Evolutionary conservation across 2,113 vertebrate genomes (phyloP).

Genomic region (Terrapene triunguis): DNA sequence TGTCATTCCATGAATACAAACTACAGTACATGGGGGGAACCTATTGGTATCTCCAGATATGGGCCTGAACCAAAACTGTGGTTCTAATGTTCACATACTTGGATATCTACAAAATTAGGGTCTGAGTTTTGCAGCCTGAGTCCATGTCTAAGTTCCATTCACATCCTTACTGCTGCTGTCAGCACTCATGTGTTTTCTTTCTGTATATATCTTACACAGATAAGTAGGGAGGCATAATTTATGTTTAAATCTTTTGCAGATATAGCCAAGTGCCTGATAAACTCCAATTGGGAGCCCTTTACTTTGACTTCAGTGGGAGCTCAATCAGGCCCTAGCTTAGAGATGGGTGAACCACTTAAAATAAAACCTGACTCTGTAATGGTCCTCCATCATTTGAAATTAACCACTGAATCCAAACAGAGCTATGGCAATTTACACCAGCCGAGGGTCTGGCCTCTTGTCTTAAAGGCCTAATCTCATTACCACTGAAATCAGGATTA

Average conservation of each 20-base stretch:
- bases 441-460: background rate
- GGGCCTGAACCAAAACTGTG: background rate
- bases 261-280: background rate
- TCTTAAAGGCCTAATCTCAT: background rate
- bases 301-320: fast-evolving
- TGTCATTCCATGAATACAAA: background rate
- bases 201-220: background rate
- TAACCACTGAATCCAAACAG: background rate
- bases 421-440: too few relatives aligned
- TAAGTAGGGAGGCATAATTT: background rate
- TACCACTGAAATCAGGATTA: background rate
- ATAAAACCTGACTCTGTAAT: background rate
- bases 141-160: background rate
- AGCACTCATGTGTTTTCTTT: background rate
- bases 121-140: conserved; percentile 12
- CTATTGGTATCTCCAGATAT: background rate
- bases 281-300: background rate
- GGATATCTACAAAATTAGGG: background rate
- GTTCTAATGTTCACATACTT: background rate
- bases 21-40: background rate
- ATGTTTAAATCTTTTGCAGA: background rate
- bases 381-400: background rate
- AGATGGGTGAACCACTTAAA: background rate
- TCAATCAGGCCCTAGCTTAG: background rate
- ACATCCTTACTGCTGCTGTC: background rate